phyloP scores from a whole-genome alignment of 2,797 vertebrate species.

The Potorous gilbertii region DNA sequence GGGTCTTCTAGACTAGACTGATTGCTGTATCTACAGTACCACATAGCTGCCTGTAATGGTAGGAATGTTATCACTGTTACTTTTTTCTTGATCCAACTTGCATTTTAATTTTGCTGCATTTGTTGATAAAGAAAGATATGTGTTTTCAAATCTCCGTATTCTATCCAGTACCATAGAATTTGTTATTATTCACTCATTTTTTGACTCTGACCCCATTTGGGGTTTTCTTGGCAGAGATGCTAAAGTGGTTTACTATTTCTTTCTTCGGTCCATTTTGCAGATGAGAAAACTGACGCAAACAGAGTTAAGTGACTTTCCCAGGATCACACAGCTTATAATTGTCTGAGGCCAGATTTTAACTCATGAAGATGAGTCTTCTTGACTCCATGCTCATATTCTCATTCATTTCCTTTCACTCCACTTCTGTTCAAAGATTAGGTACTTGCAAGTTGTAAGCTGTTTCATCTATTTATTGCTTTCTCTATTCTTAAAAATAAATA shows the following conservation, averaged over 20 bases:
- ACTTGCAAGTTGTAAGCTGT: not conserved
- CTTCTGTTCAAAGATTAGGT: not conserved
- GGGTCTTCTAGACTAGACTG: not conserved
- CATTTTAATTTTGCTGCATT: constrained; percentile 4
- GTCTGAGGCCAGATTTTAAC: not conserved
- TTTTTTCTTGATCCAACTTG: not conserved
- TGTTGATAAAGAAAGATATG: not conserved
- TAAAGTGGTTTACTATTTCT: not conserved
- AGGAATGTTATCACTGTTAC: not conserved
- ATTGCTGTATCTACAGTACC: not conserved
- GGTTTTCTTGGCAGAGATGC: not conserved
- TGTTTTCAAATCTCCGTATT: not conserved
- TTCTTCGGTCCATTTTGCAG: not conserved
- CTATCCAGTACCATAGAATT: not conserved
- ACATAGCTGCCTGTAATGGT: not conserved
- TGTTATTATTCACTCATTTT: not conserved
- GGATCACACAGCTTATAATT: not conserved
- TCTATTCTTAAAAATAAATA: not conserved
- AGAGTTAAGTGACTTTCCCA: not conserved
- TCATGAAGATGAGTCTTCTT: not conserved
- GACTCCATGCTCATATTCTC: not conserved
- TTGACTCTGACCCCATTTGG: not conserved
- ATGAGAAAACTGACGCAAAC: not conserved
- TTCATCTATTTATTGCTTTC: not conserved
- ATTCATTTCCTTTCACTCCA: not conserved